Base-by-base conservation (phyloP, 2,113 vertebrate genomes). In the Eclectus roratus region DNA sequence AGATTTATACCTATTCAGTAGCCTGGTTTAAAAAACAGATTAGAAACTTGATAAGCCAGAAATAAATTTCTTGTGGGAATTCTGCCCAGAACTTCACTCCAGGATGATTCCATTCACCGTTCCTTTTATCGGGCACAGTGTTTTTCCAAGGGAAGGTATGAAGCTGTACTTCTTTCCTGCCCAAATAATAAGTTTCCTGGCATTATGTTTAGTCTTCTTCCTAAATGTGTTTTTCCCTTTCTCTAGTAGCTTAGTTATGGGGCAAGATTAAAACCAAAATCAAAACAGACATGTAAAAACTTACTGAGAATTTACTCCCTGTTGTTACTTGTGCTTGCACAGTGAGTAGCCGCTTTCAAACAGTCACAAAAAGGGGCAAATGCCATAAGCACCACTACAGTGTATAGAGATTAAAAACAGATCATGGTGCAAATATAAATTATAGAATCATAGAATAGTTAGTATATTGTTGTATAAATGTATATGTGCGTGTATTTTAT, bases 51-150 rank as follows among this genome's bases (percentile, higher is more conserved):
- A 74, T 93, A 92, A 92, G 50, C 20, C 85, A 63, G 86, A 78
- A 86, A 68, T 68, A 74, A 61, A 93, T 91, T 91, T 55, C 61
- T 79, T 39, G 56, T 79, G 83, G 93, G 91, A 94, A 35, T 91
- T 80, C 69, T 94, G 86, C 91, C 91, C 80, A 76, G 86, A 53
- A 28, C 35, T 89, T 92, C 86, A 39, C 55, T 86, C 23, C 8
- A 29, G 35, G 43, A 11, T 50, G 16, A 39, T 92, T 88, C 66
- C 71, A 68, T 78, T 92, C 72, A 60, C 53, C 1, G 0, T 33
- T 79, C 46, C 35, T 91, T 88, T 72, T 53, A 33, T 46, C 8
- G 0, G 39, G 64, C 68, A 35, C 8, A 10, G 31, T 41, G 27
- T 63, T 96, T 95, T 83, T 86, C 82, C 47, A 63, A 52, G n/a